Evolutionary conservation across 1,140 invertebrate genomes (phyloP).

Genomic region (Heliothis subflexa): DNA sequence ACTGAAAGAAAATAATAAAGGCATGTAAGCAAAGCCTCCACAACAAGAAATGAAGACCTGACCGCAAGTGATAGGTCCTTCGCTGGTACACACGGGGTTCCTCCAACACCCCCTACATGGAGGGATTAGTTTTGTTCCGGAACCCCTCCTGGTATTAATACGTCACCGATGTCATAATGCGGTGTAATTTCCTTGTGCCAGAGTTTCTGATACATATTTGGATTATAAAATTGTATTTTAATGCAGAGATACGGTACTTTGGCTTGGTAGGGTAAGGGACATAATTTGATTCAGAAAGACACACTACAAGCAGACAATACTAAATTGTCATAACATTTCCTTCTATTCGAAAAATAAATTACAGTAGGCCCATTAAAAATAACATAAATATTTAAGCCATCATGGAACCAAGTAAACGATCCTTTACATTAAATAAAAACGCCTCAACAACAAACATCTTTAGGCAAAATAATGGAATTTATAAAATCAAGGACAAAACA

Average conservation of each 20-base stretch:
- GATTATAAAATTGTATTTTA: too few relatives aligned
- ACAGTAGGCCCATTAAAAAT: too few relatives aligned
- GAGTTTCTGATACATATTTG: too few relatives aligned
- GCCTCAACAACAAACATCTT: not conserved
- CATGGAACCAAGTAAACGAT: not conserved
- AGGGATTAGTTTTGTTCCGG: constrained; percentile 24
- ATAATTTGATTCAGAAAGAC: too few relatives aligned
- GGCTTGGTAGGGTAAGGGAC: too few relatives aligned
- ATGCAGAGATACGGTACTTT: too few relatives aligned
- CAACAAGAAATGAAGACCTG: not conserved
- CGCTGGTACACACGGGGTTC: constrained; percentile 8
- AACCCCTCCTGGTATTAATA: constrained; percentile 14
- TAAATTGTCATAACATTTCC: too few relatives aligned
- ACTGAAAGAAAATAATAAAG: not conserved
- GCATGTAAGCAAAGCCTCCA: not conserved
- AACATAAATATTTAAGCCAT: too few relatives aligned
- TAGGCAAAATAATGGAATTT: not conserved
- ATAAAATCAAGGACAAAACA: not conserved
- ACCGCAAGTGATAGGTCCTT: constrained; percentile 4
- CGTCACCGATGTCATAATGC: not conserved
- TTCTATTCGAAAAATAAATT: too few relatives aligned
- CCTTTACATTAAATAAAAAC: not conserved
- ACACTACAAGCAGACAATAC: too few relatives aligned
- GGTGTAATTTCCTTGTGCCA: not conserved
- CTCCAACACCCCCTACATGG: not conserved